Evolutionary conservation across 1,140 invertebrate species (phyloP), one percentile per base, ranked within the genome.

Genomic region (Cepaea nemoralis): DNA sequence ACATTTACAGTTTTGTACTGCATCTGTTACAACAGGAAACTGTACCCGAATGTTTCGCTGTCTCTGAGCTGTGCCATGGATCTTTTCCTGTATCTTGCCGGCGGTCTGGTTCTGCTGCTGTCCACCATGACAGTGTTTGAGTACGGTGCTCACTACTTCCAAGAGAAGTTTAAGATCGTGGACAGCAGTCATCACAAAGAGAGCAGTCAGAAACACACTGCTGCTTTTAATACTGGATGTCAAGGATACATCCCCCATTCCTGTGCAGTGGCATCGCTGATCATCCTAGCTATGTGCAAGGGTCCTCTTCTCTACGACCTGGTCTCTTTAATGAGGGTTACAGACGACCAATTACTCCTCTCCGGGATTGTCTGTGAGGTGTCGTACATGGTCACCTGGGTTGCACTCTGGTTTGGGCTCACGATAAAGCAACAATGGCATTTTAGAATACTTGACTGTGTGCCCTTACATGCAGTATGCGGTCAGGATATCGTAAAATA

Each of bases 381-480:
- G 12, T 79, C 78, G 37, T 88, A 88, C 73, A 85, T 89, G 85
- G 82, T 88, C 14, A 77, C 84, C 40, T 89, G 88, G 88, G 84
- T 89, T 42, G 80, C 82, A 22, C 78, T 89, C 1, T 89, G 88
- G 88, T 89, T 87, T 48, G 83, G 85, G 22, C 74, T 89, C 3
- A 89, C 88, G 2, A 70, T 89, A 37, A 89, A 89, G 79, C 88
- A 89, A 70, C 80, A 84, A 55, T 89, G 88, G 88, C 83, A 87
- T 78, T 89, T 89, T 71, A 81, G 85, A 70, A 87, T 88, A 66
- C 81, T 88, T 31, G 87, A 88, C 67, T 88, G 87, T 76, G 84
- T 88, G 50, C 84, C 87, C n/a, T 79, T 87, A 31, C 84, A 84
- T 66, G 83, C 84, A 81, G 83, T 86, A 19, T 73, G 79, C 3